These are phyloP conservation scores for Chironomus riparius DNA, from an alignment of 2,888 invertebrate genomes.

Conservation along the genomic window DNA sequence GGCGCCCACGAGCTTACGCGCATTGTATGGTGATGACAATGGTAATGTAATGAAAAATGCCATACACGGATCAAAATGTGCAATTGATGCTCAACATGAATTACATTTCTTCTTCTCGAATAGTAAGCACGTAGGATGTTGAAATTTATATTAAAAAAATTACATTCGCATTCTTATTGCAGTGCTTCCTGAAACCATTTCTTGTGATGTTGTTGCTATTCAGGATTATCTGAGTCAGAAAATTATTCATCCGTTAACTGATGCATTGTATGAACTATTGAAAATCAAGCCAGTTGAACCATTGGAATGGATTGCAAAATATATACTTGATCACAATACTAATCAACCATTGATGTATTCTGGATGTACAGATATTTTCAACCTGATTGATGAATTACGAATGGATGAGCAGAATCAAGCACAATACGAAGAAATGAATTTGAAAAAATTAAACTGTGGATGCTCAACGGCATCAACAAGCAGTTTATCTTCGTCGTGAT, in stretches of 20 bases:
- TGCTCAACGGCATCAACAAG: neutral
- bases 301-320: conserved; percentile 1
- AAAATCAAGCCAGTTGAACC: conserved; percentile 5
- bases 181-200: neutral
- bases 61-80: neutral
- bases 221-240: neutral
- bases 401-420: neutral
- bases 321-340: neutral
- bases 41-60: neutral
- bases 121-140: conserved; percentile 5
- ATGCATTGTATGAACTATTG: neutral
- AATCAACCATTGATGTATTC: neutral
- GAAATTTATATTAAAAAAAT: neutral
- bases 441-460: neutral
- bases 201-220: neutral
- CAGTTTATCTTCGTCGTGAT: neutral
- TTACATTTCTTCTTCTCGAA: conserved; percentile 13
- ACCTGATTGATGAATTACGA: neutral
- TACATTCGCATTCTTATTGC: neutral
- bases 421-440: neutral
- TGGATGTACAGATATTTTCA: neutral
- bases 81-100: neutral
- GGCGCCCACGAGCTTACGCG: neutral
- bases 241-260: neutral
- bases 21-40: neutral